Evolutionary conservation across 2,797 vertebrate species (phyloP).

Genomic region (Rhodeus uyekii): DNA sequence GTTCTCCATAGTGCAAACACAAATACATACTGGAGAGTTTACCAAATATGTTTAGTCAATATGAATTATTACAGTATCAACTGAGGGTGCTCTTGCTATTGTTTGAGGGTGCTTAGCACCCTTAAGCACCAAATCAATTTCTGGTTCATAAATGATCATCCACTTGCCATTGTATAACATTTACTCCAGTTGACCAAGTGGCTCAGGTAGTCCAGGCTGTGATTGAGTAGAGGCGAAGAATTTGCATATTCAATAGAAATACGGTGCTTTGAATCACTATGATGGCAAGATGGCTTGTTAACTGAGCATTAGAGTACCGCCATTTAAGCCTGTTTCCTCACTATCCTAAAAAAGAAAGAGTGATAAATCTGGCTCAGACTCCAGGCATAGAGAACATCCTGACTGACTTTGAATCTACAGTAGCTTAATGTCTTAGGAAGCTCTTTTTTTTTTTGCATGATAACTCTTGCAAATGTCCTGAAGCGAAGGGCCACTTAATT

Average conservation of each 20-base stretch:
- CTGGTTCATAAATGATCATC: background rate
- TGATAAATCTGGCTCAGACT: slow-evolving; percentile 25
- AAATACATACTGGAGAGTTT: background rate
- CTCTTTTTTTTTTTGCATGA: slow-evolving; percentile 7
- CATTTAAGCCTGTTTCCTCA: slow-evolving; percentile 24
- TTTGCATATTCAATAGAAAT: background rate
- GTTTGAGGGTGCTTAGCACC: background rate
- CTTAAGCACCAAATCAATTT: background rate
- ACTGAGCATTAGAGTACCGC: slow-evolving; percentile 20
- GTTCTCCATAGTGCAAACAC: background rate
- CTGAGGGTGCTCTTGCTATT: background rate
- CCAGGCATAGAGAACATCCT: slow-evolving; percentile 39
- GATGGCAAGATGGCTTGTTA: slow-evolving; percentile 32
- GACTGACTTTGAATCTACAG: slow-evolving; percentile 19
- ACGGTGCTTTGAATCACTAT: slow-evolving; percentile 11
- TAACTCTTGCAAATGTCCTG: slow-evolving; percentile 19
- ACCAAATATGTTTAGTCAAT: background rate
- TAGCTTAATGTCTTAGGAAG: slow-evolving; percentile 21
- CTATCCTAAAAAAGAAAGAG: slow-evolving; percentile 31
- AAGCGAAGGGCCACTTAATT: slow-evolving; percentile 31
- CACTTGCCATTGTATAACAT: background rate
- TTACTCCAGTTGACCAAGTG: background rate
- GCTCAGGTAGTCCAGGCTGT: background rate
- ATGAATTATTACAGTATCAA: background rate
- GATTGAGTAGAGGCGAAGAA: background rate